Base-by-base conservation (phyloP, 2,797 vertebrate genomes). In the Crypturellus tataupa region DNA sequence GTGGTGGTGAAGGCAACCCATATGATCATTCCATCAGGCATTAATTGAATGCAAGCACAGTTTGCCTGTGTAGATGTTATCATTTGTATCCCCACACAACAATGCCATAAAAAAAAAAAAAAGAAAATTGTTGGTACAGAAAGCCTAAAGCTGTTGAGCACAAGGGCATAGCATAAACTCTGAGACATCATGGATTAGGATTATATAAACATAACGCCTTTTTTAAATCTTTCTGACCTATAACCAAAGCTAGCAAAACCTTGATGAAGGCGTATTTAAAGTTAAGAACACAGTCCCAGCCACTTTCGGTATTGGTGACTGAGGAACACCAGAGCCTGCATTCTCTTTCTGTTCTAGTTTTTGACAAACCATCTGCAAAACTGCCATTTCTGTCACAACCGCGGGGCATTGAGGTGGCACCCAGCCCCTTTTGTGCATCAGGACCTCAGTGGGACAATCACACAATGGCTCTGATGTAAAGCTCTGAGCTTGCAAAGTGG, bases 11-110 rank as follows among this genome's bases (percentile, higher is more conserved):
- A 78, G 85, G 84, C 84, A 94, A 67, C 4, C 23, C 56, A 73
- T 1, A 2, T 39, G 29, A 71, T 93, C 51, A 35, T 60, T 85
- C 75, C 17, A 47, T 67, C 55, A 64, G 70, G 46, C 2, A 39
- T 65, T 85, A 88, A 44, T 40, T 62, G 85, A 90, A 77, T 47
- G 58, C 68, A 85, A 94, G 85, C 29, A 76, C 92, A 68, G 62
- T 75, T 91, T 85, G 29, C 47, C 39, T 63, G 44, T 65, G 63
- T 47, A 81, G 64, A 94, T 92, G 64, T 87, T 82, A 79, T 69
- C 67, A 80, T 69, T 85, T 82, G 65, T 71, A 68, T 4, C 4
- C 68, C 60, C 33, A 25, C 40, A 20, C 85, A 87, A 83, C 63
- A 59, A 58, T 42, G 20, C 27, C 23, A 73, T 85, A 84, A 90